Evolutionary conservation across 2,797 vertebrate species (phyloP), one percentile per base, ranked within the genome.

Genomic region (Sebastes minor): DNA sequence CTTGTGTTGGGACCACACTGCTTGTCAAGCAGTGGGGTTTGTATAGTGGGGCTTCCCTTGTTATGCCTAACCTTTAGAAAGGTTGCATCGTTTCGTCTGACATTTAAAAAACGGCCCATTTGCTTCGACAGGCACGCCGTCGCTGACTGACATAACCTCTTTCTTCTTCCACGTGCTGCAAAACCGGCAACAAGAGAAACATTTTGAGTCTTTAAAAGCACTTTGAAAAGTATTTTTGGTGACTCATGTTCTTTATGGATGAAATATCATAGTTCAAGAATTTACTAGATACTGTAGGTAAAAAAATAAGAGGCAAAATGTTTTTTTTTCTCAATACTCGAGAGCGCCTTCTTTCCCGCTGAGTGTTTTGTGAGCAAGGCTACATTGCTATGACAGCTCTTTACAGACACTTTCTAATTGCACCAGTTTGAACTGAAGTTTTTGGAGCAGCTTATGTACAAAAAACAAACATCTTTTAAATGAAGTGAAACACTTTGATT

Each of bases 1-100:
- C 76, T 80, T 27, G 61, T 46, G 71, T 59, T 27, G 70, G 74
- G 77, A 66, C 68, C 49, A 27, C 42, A n/a, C 49, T 69, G 74
- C 62, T 69, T 62, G 70, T 78, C 81, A 78, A 67, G 65, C 68
- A 49, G 61, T 32, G 66, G 70, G 65, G 79, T 85, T 87, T 74
- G 82, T 82, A 78, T 80, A 80, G 88, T 69, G 49, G 76, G 74
- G 52, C 70, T 84, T 71, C 69, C 73, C 85, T 88, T 88, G 89
- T 92, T 91, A 89, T 25, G 69, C 23, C 62, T 88, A 91, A 94
- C 93, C 92, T 94, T 97, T 92, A 2, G 2, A 94, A 94, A 94
- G 92, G 93, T 93, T 87, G 82, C 79, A 78, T 71, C 30, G 22
- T 86, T 91, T 88, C 80, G 28, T 79, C 71, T 92, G 92, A 93